A percentile compares a stretch with the other conserved stretches of the same genome.
phyloP scores from a whole-genome alignment of 1,140 invertebrate species.

The Danaus plexippus region DNA sequence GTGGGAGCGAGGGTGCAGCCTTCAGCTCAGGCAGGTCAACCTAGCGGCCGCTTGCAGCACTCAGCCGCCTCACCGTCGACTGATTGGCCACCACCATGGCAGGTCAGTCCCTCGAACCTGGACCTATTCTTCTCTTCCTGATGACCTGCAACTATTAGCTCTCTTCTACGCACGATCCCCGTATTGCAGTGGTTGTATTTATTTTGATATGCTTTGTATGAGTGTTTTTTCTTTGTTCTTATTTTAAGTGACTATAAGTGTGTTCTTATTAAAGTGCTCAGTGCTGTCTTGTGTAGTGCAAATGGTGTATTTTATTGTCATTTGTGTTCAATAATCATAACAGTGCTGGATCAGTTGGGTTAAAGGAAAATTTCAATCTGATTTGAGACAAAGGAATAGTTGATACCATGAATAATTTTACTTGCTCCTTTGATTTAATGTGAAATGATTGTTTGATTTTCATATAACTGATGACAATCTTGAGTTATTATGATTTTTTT shows the following conservation, averaged over 20 bases:
- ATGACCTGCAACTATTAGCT: constrained; percentile 8
- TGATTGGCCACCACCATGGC: constrained; percentile 42
- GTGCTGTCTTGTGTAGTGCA: constrained; percentile 12
- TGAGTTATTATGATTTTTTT: too few relatives aligned
- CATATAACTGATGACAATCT: too few relatives aligned
- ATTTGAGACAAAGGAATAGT: constrained; percentile 12
- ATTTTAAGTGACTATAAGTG: constrained; percentile 18
- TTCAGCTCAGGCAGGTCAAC: constrained; percentile 25
- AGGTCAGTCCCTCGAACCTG: constrained; percentile 50
- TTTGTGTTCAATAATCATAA: background rate
- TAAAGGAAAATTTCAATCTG: background rate
- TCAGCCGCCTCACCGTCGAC: constrained; percentile 27
- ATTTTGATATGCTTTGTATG: constrained; percentile 2
- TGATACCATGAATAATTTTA: too few relatives aligned
- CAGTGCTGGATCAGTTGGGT: background rate
- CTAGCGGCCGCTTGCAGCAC: constrained; percentile 23
- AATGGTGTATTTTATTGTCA: constrained; percentile 4
- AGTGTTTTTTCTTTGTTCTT: constrained; percentile 25
- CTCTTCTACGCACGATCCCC: constrained; percentile 4
- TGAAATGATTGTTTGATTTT: too few relatives aligned
- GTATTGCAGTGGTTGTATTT: constrained; percentile 4
- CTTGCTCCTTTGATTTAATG: too few relatives aligned
- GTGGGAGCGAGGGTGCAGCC: constrained; percentile 31
- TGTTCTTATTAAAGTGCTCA: constrained; percentile 12
- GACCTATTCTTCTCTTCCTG: background rate